Conservation (phyloP, 2,797 vertebrate genomes). For the Alectoris magna region DNA sequence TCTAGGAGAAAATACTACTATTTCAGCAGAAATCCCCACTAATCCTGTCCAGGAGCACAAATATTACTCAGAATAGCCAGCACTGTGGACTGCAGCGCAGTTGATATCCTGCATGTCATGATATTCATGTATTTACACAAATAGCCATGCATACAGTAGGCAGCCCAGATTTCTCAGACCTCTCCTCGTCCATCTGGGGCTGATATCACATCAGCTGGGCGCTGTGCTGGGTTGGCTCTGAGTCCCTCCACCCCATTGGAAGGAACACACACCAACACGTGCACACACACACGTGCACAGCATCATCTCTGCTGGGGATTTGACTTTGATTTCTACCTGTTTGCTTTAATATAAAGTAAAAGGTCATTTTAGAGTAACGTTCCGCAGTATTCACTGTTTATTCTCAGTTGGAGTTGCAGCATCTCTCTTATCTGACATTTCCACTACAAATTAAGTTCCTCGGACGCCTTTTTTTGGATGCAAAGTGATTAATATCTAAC, state of each 20-base stretch:
- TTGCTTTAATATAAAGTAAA: conserved; percentile 55
- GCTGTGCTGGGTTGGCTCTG: not conserved
- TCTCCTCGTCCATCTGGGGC: not conserved
- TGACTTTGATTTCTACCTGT: conserved; percentile 36
- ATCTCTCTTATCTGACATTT: conserved; percentile 60
- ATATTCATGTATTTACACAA: not conserved
- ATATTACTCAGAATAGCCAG: not conserved
- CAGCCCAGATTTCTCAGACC: not conserved
- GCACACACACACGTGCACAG: not conserved
- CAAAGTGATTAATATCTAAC: conserved; percentile 31
- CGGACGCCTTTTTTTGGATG: conserved; percentile 13
- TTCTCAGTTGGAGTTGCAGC: not conserved
- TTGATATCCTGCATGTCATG: too few species aligned
- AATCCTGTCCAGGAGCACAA: not conserved
- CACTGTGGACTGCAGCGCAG: not conserved
- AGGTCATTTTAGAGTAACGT: conserved; percentile 49
- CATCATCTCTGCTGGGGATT: not conserved
- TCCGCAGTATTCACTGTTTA: not conserved
- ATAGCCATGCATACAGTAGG: not conserved
- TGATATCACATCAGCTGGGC: rapidly evolving
- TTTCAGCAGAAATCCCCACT: not conserved
- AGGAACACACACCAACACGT: not conserved
- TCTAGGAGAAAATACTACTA: not conserved
- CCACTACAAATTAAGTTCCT: conserved; percentile 50
- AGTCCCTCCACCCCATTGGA: not conserved